phyloP scores from a whole-genome alignment of 2,113 vertebrate species.

The Lynx canadensis region DNA sequence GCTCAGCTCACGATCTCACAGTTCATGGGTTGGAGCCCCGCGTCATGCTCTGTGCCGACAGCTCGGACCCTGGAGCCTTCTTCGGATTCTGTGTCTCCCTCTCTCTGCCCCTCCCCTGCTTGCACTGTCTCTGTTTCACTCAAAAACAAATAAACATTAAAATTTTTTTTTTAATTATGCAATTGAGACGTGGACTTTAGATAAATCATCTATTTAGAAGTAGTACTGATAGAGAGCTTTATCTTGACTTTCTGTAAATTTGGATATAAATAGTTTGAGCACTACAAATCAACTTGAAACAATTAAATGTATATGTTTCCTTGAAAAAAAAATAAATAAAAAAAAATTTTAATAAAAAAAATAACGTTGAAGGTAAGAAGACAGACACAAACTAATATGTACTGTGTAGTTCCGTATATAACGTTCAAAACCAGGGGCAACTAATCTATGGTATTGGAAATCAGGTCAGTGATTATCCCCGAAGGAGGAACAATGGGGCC shows the following conservation, averaged over 20 bases:
- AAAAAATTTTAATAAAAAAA: no score
- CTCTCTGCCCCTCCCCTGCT: no score
- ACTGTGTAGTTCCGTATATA: not conserved
- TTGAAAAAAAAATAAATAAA: not conserved
- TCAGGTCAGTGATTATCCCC: not conserved
- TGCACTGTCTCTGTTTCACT: no score
- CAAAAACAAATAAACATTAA: no score
- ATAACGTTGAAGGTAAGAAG: not conserved
- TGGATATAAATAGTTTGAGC: slow-evolving; percentile 52
- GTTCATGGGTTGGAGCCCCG: no score
- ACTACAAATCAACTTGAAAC: slow-evolving; percentile 48
- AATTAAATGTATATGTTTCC: not conserved
- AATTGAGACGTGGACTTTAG: slow-evolving; percentile 32
- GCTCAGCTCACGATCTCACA: no score
- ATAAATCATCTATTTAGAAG: slow-evolving; percentile 59
- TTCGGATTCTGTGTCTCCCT: no score
- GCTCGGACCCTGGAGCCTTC: no score
- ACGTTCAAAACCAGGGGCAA: not conserved
- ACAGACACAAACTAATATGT: not conserved
- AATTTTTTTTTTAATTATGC: not conserved
- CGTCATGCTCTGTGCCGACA: no score
- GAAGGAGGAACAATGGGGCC: not conserved
- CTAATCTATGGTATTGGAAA: not conserved
- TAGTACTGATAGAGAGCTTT: slow-evolving; percentile 33
- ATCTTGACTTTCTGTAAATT: slow-evolving; percentile 62